phyloP scores from a whole-genome alignment of 2,888 invertebrate species.

The Nomada fabriciana region DNA sequence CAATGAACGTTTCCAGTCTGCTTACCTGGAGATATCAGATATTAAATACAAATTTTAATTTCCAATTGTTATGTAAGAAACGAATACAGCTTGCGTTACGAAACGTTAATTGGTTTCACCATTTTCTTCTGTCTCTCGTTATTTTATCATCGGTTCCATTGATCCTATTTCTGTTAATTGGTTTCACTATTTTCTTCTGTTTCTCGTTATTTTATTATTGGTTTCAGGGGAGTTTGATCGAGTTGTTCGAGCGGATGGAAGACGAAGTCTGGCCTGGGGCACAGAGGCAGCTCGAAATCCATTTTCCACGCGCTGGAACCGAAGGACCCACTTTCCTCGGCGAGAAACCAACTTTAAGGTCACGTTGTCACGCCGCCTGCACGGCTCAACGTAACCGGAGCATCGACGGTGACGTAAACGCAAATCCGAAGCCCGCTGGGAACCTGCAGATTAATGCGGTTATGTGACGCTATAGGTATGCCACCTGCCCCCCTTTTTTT shows the following conservation, averaged over 20 bases:
- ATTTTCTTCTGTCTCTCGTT: no score
- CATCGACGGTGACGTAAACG: constrained; percentile 71
- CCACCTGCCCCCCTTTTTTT: background rate
- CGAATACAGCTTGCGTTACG: no score
- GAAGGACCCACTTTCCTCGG: constrained; percentile 31
- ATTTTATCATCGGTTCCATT: background rate
- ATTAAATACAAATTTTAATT: background rate
- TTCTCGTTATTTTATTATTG: no score
- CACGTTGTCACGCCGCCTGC: constrained; percentile 62
- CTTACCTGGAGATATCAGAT: background rate
- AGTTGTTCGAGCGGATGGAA: no score
- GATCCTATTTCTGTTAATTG: no score
- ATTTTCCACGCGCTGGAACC: background rate
- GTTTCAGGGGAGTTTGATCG: no score
- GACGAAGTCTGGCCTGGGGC: background rate
- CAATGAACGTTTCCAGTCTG: background rate
- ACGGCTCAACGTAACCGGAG: constrained; percentile 64
- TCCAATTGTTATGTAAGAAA: no score
- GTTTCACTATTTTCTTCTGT: no score
- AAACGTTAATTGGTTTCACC: no score
- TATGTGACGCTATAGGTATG: constrained; percentile 53
- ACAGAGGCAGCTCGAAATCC: background rate
- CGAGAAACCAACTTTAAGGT: constrained; percentile 61
- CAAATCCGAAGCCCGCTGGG: constrained; percentile 74
- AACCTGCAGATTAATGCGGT: constrained; percentile 71